phyloP scores from a whole-genome alignment of 2,113 vertebrate species.

The Podocnemis expansa region DNA sequence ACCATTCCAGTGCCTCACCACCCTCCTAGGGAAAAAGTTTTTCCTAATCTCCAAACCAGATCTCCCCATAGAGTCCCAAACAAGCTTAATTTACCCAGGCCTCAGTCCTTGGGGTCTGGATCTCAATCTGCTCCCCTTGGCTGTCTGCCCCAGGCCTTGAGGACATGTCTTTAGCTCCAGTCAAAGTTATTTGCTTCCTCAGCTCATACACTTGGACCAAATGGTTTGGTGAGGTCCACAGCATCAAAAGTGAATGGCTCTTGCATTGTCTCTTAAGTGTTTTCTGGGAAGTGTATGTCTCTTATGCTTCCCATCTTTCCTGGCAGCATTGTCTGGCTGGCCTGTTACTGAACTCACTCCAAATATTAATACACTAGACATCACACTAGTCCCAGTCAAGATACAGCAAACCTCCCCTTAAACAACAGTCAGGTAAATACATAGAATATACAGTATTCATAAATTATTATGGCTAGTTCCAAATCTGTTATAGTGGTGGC shows the following conservation, averaged over 20 bases:
- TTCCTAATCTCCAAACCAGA: too few relatives aligned
- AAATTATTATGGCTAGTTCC: too few relatives aligned
- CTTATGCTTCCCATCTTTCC: neutral
- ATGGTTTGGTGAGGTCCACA: neutral
- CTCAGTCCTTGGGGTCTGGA: too few relatives aligned
- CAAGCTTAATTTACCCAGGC: neutral
- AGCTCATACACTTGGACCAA: neutral
- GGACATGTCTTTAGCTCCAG: neutral
- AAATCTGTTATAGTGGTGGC: neutral
- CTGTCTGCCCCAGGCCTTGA: neutral
- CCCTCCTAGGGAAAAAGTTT: too few relatives aligned
- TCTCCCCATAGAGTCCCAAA: neutral
- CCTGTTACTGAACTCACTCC: neutral
- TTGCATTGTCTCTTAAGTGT: neutral
- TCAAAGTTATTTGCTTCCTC: neutral
- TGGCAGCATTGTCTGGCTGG: too few relatives aligned
- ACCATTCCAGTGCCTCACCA: too few relatives aligned
- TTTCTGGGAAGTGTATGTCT: neutral
- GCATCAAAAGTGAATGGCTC: neutral
- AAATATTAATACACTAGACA: neutral
- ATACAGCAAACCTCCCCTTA: neutral
- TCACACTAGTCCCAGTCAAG: neutral
- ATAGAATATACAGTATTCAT: too few relatives aligned
- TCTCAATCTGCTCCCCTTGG: neutral
- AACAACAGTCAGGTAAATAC: neutral